Evolutionary conservation across 2,113 vertebrate genomes (phyloP), one percentile per base, ranked within the genome.

Genomic region (Carassius gibelio): DNA sequence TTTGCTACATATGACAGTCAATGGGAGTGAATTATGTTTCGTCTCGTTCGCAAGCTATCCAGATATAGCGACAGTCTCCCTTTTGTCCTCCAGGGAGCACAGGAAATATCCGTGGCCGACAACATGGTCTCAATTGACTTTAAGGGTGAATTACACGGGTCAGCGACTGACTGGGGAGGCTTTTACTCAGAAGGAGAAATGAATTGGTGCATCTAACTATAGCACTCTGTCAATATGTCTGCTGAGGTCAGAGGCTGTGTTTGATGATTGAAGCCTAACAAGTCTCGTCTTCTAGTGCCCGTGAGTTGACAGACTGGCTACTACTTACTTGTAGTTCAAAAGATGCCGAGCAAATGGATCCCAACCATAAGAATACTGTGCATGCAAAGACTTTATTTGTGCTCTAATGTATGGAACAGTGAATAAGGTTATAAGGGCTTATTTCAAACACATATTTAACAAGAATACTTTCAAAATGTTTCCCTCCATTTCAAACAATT

Each of bases 131-230:
- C 38, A 48, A 11, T 64, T 64, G 59, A 80, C 59, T 80, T 48
- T 48, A 48, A 45, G 36, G 59, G 78, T 3, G 14, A 80, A 64
- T 80, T 64, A 64, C 59, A 48, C 1, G 5, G 59, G 57, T 64
- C 36, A 45, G 38, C 2, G 38, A 80, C 57, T 0, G n/a, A 45
- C 38, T 19, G 17, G 55, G 55, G 30, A 78, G 55, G 34, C 52
- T 42, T 59, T 74, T n/a, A 61, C 55, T 61, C n/a, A 55, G 34
- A 78, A 78, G 76, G 59, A 30, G 59, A 64, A 80, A 80, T 19
- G 0, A 64, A 64, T 80, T 64, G 77, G 36, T 62, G 38, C 23
- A 62, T 80, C 76, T 48, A 48, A 48, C 72, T 48, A 45, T 23
- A 17, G 14, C 38, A 10, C 59, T 80, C 59, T 42, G 19, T n/a